Evolutionary conservation across 2,113 vertebrate species (phyloP).

Genomic region (Elephantulus edwardii): DNA sequence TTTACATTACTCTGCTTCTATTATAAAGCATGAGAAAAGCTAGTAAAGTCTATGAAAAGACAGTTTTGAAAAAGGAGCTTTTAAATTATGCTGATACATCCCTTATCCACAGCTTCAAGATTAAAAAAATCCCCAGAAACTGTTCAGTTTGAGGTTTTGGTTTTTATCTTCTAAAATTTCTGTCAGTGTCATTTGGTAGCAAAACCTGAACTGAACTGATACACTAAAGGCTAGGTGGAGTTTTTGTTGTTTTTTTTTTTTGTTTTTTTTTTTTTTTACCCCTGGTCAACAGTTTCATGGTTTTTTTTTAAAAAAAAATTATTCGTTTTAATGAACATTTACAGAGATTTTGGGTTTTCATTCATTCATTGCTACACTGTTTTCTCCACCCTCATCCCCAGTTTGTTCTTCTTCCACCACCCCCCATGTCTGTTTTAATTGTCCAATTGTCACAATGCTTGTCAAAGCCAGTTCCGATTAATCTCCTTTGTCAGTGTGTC

Average conservation of each 20-base stretch:
- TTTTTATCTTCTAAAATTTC: background rate
- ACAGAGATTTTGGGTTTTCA: too few species aligned
- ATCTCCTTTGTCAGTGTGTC: too few species aligned
- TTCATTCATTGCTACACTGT: too few species aligned
- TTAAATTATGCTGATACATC: background rate
- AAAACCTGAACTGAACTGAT: background rate
- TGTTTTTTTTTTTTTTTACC: too few species aligned
- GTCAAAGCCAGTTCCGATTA: too few species aligned
- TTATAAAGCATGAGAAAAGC: conserved; percentile 6
- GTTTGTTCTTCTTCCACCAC: too few species aligned
- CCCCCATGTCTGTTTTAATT: too few species aligned
- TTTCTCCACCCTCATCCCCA: too few species aligned
- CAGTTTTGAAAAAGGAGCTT: background rate
- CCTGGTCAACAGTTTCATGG: too few species aligned
- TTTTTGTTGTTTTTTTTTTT: background rate
- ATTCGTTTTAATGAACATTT: too few species aligned
- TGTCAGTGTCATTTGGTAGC: background rate
- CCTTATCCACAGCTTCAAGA: background rate
- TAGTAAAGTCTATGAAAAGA: background rate
- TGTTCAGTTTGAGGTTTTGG: background rate
- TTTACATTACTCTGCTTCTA: background rate
- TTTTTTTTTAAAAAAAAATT: too few species aligned
- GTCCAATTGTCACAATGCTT: too few species aligned
- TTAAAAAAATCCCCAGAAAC: background rate
- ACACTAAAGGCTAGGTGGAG: background rate